Evolutionary conservation across 2,888 invertebrate species (phyloP), one percentile per base, ranked within the genome.

Genomic region (Netelia fuscicornis): DNA sequence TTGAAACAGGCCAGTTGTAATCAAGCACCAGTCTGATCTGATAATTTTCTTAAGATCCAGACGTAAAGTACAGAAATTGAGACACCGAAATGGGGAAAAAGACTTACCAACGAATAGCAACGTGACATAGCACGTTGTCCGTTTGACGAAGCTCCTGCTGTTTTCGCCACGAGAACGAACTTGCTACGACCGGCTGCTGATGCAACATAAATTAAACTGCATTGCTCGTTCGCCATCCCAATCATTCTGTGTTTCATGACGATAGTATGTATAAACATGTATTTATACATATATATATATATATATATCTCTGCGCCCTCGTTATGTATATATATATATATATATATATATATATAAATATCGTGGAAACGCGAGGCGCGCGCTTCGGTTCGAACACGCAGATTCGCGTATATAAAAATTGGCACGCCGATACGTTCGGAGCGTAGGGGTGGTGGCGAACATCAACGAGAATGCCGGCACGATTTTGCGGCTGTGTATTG

Each of bases 151-250:
- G 9, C 9, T 37, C 42, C 82, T 81, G 80, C 37, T 77, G 72
- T 72, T 81, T 17, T 71, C 79, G 60, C 75, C 62, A 62, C 67
- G 80, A 65, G 64, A 82, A 68, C 84, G 83, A 68, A 62, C 52
- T 70, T 81, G 70, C 86, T 91, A 90, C 91, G 91, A 92, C 92
- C 90, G 92, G 89, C 88, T 91, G 90, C 90, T 89, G 90, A 91
- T 91, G 90, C 91, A 90, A 91, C 91, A 91, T 91, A 91, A 91
- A 91, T 91, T 91, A 91, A 91, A 91, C 91, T 91, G 91, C 91
- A 91, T 91, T 90, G 90, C 88, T 88, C 87, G 89, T 48, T 13
- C 88, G 87, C 88, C 91, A 91, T 91, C 91, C 91, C 92, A 91
- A 92, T 91, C 91, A 91, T 88, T 87, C 88, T 89, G 88, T 91